Evolutionary conservation across 2,113 vertebrate genomes (phyloP).

Genomic region (Lonchura striata): DNA sequence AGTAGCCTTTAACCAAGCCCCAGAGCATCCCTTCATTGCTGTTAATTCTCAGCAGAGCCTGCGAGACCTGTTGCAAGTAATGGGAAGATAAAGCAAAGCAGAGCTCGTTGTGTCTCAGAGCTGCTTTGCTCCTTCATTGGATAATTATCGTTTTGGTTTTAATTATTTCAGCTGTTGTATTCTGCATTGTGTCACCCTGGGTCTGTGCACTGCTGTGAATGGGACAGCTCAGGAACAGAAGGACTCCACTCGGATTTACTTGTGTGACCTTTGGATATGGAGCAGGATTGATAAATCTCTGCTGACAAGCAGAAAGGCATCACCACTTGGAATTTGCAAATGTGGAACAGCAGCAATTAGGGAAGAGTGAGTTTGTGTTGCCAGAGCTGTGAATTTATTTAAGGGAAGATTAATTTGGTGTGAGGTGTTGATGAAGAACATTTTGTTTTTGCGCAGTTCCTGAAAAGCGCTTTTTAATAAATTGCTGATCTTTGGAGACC

Average conservation of each 20-base stretch:
- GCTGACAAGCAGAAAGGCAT: neutral
- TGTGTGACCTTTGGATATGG: neutral
- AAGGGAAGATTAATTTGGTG: neutral
- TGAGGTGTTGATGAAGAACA: neutral
- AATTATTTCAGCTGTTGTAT: neutral
- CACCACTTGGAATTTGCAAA: neutral
- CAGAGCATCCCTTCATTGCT: constrained; percentile 1
- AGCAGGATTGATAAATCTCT: neutral
- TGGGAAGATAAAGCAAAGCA: neutral
- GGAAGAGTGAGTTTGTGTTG: neutral
- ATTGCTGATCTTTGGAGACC: constrained; percentile 40
- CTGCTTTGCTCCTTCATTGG: constrained; percentile 5
- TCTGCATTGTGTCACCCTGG: neutral
- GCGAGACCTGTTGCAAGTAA: constrained; percentile 2
- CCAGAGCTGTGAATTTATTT: neutral
- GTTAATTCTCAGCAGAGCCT: neutral
- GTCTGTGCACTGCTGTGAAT: neutral
- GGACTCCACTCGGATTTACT: neutral
- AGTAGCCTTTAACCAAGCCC: constrained; percentile 18
- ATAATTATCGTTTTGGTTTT: neutral
- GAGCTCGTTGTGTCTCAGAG: neutral
- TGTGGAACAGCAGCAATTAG: constrained; percentile 3
- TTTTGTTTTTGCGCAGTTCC: neutral
- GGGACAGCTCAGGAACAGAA: neutral
- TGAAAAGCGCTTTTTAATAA: constrained; percentile 54